phyloP scores from a whole-genome alignment of 2,113 vertebrate species.

The Orycteropus afer region DNA sequence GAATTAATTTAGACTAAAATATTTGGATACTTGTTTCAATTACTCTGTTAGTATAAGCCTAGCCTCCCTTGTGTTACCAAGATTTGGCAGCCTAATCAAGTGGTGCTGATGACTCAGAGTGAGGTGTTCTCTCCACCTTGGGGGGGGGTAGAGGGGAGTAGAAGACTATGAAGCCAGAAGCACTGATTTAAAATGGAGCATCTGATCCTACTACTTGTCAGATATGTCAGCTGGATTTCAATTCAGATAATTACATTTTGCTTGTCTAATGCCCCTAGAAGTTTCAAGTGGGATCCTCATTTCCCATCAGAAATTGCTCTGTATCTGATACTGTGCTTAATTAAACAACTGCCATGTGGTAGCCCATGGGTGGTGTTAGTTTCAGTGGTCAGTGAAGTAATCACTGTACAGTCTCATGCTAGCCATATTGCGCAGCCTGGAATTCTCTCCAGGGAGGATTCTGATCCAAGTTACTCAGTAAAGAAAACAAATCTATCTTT shows the following conservation, averaged over 20 bases:
- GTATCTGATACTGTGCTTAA: conserved; percentile 25
- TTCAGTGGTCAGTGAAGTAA: background rate
- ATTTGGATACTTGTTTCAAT: conserved; percentile 34
- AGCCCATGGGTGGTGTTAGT: background rate
- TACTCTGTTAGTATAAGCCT: background rate
- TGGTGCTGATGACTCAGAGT: background rate
- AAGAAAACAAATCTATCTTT: conserved; percentile 24
- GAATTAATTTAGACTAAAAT: conserved; percentile 35
- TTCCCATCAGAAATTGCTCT: conserved; percentile 48
- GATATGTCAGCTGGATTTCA: conserved; percentile 48
- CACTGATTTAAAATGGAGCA: background rate
- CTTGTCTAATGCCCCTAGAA: conserved; percentile 31
- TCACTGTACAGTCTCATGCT: background rate
- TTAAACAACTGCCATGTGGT: conserved; percentile 49
- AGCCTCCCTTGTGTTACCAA: background rate
- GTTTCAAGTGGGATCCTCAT: conserved; percentile 32
- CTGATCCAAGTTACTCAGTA: background rate
- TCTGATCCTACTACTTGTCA: conserved; percentile 39
- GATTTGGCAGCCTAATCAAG: background rate
- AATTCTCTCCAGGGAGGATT: conserved; percentile 4
- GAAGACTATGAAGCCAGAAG: background rate
- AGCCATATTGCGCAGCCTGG: background rate
- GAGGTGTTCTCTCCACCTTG: background rate
- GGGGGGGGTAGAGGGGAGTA: rapidly evolving
- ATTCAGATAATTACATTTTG: conserved; percentile 64